These are phyloP conservation scores for Ormia ochracea DNA, from an alignment of 2,888 invertebrate genomes.

Conservation along the genomic window DNA sequence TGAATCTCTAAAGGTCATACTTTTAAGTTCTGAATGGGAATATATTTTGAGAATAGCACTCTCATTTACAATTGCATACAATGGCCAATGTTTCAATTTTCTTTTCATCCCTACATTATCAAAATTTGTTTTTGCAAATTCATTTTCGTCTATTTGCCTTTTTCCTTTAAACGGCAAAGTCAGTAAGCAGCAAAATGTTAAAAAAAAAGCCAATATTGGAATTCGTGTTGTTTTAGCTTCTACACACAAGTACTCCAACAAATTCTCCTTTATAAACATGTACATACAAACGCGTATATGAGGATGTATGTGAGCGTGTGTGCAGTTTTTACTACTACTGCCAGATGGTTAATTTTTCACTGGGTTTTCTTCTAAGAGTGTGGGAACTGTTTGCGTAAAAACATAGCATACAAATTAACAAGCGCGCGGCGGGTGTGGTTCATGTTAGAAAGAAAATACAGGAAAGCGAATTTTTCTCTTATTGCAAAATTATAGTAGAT, in stretches of 20 bases:
- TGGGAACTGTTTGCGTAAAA: conserved; percentile 49
- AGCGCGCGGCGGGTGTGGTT: conserved; percentile 77
- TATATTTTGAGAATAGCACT: not conserved
- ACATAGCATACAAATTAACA: conserved; percentile 72
- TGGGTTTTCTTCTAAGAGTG: conserved; percentile 59
- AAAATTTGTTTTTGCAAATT: conserved; percentile 38
- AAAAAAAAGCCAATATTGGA: conserved; percentile 55
- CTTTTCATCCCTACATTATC: conserved; percentile 33
- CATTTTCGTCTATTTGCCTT: conserved; percentile 43
- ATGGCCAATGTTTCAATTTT: not conserved
- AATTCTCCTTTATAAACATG: not conserved
- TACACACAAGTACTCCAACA: too few species aligned
- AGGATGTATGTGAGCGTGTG: not conserved
- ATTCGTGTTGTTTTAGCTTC: conserved; percentile 31
- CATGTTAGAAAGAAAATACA: conserved; percentile 61
- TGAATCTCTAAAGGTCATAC: not conserved
- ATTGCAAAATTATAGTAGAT: not conserved
- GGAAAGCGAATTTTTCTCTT: conserved; percentile 44
- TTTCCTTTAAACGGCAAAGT: conserved; percentile 40
- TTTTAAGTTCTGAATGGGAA: not conserved
- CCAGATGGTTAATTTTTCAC: conserved; percentile 51
- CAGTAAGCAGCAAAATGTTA: conserved; percentile 16
- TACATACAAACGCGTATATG: not conserved
- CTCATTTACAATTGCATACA: not conserved
- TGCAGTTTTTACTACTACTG: conserved; percentile 26